phyloP scores from a whole-genome alignment of 2,797 vertebrate species.

The Ficedula albicollis region DNA sequence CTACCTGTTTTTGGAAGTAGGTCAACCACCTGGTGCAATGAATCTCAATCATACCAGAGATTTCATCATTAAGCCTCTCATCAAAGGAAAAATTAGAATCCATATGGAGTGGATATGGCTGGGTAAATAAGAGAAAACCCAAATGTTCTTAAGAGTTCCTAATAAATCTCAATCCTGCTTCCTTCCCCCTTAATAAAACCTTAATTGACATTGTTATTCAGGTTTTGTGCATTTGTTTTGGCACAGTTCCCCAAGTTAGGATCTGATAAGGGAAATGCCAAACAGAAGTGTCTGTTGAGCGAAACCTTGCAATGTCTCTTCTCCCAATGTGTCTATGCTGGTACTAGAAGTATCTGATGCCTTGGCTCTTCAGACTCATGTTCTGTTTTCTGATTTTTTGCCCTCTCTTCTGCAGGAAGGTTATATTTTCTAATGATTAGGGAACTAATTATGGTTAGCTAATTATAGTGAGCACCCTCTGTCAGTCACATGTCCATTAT shows the following conservation, averaged over 20 bases:
- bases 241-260: not conserved
- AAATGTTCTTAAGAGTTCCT: not conserved
- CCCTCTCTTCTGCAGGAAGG: not conserved
- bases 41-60: not conserved
- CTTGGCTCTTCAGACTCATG: not conserved
- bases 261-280: not conserved
- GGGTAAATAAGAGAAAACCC: not conserved
- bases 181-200: not conserved
- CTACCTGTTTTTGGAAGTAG: not conserved
- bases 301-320: not conserved
- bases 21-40: not conserved
- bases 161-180: not conserved
- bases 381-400: not conserved
- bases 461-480: not conserved
- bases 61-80: not conserved
- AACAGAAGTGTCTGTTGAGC: not conserved
- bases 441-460: not conserved
- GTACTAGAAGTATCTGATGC: not conserved
- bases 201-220: not conserved
- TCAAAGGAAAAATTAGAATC: not conserved
- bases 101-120: not conserved
- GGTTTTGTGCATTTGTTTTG: not conserved
- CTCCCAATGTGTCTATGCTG: accelerated
- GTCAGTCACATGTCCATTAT: not conserved
- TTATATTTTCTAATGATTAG: not conserved